Percentiles rank a stretch among this genome's conserved stretches.
These are phyloP conservation scores for Penelope pileata DNA, from an alignment of 2,113 vertebrate genomes.

Conservation along the genomic window DNA sequence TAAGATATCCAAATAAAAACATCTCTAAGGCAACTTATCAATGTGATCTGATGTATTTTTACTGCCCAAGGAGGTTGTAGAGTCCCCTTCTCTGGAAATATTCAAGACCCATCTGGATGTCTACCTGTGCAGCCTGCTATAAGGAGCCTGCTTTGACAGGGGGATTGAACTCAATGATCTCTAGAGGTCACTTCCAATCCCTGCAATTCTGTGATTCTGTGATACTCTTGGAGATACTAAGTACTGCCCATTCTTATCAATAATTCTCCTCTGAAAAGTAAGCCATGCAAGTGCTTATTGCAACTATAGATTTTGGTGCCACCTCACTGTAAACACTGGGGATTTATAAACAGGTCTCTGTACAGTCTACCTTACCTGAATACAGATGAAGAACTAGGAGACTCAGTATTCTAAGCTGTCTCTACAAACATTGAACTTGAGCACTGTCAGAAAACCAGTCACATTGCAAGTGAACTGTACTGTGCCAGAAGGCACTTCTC, in stretches of 20 bases:
- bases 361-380: not conserved
- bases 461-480: not conserved
- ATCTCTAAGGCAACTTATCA: not conserved
- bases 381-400: not conserved
- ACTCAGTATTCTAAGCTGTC: fast-evolving
- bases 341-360: not conserved
- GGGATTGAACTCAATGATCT: too few species aligned
- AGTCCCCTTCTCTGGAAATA: too few species aligned
- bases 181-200: too few species aligned
- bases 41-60: not conserved
- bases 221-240: not conserved
- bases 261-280: not conserved
- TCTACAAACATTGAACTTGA: not conserved
- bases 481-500: not conserved
- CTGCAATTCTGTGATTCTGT: too few species aligned
- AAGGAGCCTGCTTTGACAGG: too few species aligned
- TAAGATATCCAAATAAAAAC: not conserved
- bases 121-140: too few species aligned
- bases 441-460: not conserved
- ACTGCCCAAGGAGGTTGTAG: too few species aligned
- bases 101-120: too few species aligned
- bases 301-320: not conserved
- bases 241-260: not conserved
- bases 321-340: not conserved
- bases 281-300: not conserved